These are phyloP conservation scores for Umimayanthus chanpuru DNA, from an alignment of 92 coral and sea anemone species.

Conservation along the genomic window DNA sequence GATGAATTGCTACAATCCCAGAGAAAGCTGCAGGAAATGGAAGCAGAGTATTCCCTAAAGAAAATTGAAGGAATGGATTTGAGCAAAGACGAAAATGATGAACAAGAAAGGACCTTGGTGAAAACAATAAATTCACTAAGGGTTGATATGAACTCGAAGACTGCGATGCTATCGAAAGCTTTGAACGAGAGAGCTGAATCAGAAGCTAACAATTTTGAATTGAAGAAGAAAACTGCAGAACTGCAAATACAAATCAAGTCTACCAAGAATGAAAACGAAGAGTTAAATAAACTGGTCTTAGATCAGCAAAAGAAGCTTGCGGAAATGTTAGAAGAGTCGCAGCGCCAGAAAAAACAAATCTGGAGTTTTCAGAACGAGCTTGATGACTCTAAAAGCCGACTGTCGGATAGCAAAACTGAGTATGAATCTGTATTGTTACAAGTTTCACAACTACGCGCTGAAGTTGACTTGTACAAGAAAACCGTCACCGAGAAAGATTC, in stretches of 20 bases:
- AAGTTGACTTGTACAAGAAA: constrained; percentile 16
- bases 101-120: not conserved
- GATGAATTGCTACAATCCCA: constrained; percentile 12
- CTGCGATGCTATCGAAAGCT: not conserved
- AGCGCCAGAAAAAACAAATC: not conserved
- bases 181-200: constrained; percentile 14
- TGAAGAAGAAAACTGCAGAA: constrained; percentile 23
- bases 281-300: not conserved
- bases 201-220: constrained; percentile 11
- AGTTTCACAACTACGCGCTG: constrained; percentile 10
- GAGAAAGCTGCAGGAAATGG: not conserved
- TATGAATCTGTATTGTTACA: not conserved
- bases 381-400: not conserved
- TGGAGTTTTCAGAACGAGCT: constrained; percentile 22
- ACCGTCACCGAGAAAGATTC: constrained; percentile 11
- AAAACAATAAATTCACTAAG: not conserved
- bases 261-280: constrained; percentile 24
- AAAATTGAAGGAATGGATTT: not conserved
- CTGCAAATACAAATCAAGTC: not conserved
- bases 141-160: constrained; percentile 1
- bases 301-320: constrained; percentile 14
- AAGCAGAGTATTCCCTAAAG: not conserved
- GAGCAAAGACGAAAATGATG: not conserved
- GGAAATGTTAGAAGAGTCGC: constrained; percentile 1
- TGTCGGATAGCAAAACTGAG: not conserved